Conservation (phyloP, 2,113 vertebrate genomes). For the Monopterus albus region DNA sequence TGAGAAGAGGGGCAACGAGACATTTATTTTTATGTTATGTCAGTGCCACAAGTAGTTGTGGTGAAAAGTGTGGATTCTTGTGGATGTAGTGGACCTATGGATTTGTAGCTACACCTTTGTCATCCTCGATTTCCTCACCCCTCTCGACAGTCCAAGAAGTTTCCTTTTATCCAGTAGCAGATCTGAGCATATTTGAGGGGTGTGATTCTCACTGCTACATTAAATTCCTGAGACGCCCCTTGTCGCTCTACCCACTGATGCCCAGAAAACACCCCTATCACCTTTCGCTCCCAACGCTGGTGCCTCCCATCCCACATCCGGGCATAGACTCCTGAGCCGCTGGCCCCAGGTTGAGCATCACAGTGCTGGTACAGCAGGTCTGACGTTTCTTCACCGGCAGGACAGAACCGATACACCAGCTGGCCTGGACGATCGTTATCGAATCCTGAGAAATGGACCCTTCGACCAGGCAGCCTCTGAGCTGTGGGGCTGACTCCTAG, state of each 20-base stretch:
- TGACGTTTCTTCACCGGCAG: conserved; percentile 90
- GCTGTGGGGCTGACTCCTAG: conserved; percentile 91
- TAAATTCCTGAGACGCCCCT: conserved; percentile 92
- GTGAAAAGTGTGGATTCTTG: not conserved
- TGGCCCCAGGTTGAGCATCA: conserved; percentile 95
- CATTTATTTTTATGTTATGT: conserved; percentile 14
- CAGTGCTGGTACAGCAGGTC: conserved; percentile 97
- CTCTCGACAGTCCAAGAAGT: conserved; percentile 94
- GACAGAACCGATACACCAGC: conserved; percentile 96
- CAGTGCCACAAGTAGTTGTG: conserved; percentile 22
- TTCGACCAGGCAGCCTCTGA: conserved; percentile 87
- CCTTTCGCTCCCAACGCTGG: conserved; percentile 93
- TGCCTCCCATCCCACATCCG: conserved; percentile 93
- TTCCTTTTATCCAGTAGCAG: conserved; percentile 99
- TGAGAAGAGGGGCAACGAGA: not conserved
- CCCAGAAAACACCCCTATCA: conserved; percentile 97
- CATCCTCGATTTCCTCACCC: conserved; percentile 80
- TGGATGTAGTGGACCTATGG: not conserved
- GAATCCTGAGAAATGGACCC: conserved; percentile 96
- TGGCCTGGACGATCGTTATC: conserved; percentile 92
- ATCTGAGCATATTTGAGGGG: conserved; percentile 98
- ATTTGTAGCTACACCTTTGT: not conserved
- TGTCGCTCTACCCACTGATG: conserved; percentile 97
- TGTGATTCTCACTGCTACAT: conserved; percentile 95
- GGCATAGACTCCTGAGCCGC: conserved; percentile 94